These are phyloP conservation scores for Archocentrus centrarchus DNA, from an alignment of 2,113 vertebrate genomes.

Conservation along the genomic window DNA sequence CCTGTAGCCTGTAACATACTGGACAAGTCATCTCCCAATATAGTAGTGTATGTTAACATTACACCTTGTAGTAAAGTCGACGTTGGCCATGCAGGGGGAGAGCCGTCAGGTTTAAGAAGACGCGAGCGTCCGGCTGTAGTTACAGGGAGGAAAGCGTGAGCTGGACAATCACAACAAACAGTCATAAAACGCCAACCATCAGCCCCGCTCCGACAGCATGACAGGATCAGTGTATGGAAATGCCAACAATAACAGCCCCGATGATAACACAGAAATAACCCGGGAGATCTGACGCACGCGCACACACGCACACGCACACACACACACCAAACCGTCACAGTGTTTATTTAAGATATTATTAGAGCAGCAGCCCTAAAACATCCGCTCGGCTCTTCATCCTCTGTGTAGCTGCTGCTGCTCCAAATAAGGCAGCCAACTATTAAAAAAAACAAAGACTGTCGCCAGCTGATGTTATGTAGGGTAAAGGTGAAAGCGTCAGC, in stretches of 20 bases:
- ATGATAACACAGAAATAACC: not conserved
- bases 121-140: not conserved
- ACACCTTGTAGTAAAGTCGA: not conserved
- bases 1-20: constrained; percentile 3
- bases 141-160: not conserved
- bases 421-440: not conserved
- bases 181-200: not conserved
- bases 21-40: constrained; percentile 38
- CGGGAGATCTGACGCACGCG: not conserved
- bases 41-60: constrained; percentile 14
- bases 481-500: constrained; percentile 64
- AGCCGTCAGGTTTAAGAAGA: not conserved
- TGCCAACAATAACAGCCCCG: not conserved
- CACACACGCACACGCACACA: no score
- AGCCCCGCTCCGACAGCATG: not conserved
- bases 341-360: not conserved
- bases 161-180: constrained; percentile 16
- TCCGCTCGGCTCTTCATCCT: not conserved
- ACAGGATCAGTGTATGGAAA: not conserved
- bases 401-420: not conserved
- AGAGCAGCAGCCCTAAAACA: not conserved
- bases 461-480: constrained; percentile 49
- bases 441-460: not conserved
- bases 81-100: not conserved
- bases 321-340: not conserved